Base-by-base conservation (phyloP, 2,888 invertebrate genomes). In the Eristalis intricaria region DNA sequence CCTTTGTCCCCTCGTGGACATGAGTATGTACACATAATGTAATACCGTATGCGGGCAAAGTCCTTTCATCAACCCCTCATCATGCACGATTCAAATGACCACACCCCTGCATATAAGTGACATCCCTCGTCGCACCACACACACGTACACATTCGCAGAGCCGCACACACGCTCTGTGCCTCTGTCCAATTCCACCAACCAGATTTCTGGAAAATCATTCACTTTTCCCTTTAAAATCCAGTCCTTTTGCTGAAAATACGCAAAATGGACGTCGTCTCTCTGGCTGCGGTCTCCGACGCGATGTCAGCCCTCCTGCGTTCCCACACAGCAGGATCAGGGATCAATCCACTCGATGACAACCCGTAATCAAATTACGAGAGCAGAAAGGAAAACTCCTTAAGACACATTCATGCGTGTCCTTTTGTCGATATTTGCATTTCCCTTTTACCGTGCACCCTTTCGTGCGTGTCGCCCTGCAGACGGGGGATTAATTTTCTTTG, bases 401-500 rank as follows among this genome's bases (percentile, higher is more conserved):
- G 75, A 29, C 22, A 40, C 11, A 19, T 50, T 8, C 38, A 50
- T 50, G 50, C 50, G 50, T 35, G 76, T 64, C 43, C 63, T 76
- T 64, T 70, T 63, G 19, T 58, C 13, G 4, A 15, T 77, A 86
- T 86, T 86, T 86, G 86, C 86, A 86, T 86, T 86, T 82, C 61
- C 43, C 60, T 26, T 10, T 26, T 26, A 3, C 26, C 26, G n/a
- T 73, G 83, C 78, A 86, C 86, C 86, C 86, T 83, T 78, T 23
- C 13, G 8, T 32, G 32, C 32, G 32, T 26, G 26, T 7, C 32
- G 32, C 32, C 32, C 7, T 32, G 10, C 32, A 32, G 32, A 32
- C 32, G 74, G 63, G 43, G 86, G 86, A 86, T 86, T 83, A 79
- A 83, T 83, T 86, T 86, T 83, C 86, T 86, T 84, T 77, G 26